A percentile compares a stretch with the other conserved stretches of the same genome.
These are phyloP conservation scores for Cyaniris semiargus DNA, from an alignment of 2,888 invertebrate species.

Conservation along the genomic window DNA sequence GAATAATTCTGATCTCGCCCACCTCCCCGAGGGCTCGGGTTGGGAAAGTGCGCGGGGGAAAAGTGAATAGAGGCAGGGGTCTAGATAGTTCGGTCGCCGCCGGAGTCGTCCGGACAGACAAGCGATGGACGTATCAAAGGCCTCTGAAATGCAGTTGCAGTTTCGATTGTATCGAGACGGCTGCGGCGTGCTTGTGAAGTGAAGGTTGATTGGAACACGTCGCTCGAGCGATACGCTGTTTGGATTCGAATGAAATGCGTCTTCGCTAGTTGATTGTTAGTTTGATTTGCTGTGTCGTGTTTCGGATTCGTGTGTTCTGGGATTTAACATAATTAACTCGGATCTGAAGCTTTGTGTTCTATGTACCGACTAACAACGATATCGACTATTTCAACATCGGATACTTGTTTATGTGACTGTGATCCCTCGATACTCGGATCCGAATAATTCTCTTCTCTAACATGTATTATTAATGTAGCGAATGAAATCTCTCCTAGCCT, in stretches of 20 bases:
- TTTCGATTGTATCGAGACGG: conserved; percentile 76
- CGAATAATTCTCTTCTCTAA: neutral
- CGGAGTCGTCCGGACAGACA: conserved; percentile 77
- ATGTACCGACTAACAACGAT: neutral
- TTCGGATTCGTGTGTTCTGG: conserved; percentile 9
- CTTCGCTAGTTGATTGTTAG: conserved; percentile 44
- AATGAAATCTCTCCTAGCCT: neutral
- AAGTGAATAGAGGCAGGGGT: conserved; percentile 44
- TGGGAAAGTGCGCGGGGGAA: conserved; percentile 35
- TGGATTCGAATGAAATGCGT: conserved; percentile 55
- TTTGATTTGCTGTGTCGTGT: conserved; percentile 37
- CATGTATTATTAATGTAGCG: neutral
- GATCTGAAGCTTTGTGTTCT: conserved; percentile 8
- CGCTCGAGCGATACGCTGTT: conserved; percentile 61
- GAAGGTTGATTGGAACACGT: conserved; percentile 76
- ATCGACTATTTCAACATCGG: neutral
- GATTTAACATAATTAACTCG: conserved; percentile 23
- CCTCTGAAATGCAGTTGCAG: conserved; percentile 76
- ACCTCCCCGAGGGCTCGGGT: conserved; percentile 46
- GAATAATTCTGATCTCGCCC: conserved; percentile 50
- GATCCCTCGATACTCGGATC: neutral
- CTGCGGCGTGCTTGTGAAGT: conserved; percentile 69
- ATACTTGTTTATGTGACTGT: neutral
- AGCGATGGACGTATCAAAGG: conserved; percentile 79
- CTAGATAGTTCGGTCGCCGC: conserved; percentile 55